A percentile compares a stretch with the other conserved stretches of the same genome.
phyloP scores from a whole-genome alignment of 2,113 vertebrate species.

The Pseudonaja textilis region DNA sequence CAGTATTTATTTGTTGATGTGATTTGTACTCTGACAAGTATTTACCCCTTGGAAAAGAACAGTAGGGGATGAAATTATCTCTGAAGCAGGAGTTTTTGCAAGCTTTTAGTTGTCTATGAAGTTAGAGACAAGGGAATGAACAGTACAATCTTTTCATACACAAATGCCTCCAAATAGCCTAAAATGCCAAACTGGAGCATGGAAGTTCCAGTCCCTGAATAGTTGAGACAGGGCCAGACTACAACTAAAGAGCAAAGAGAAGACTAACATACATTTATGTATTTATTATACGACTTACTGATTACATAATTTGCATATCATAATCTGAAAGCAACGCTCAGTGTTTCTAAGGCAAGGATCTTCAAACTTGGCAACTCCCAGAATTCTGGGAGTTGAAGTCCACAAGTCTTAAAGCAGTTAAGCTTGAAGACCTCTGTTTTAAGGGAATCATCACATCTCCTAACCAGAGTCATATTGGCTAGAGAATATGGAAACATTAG shows the following conservation, averaged over 20 bases:
- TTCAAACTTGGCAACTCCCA: too few species aligned
- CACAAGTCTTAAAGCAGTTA: too few species aligned
- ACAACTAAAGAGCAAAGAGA: background rate
- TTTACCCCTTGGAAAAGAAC: slow-evolving; percentile 13
- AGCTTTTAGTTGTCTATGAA: background rate
- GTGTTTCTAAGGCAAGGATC: background rate
- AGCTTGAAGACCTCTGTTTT: background rate
- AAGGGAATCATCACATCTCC: background rate
- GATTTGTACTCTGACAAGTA: background rate
- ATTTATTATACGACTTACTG: background rate
- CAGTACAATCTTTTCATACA: background rate
- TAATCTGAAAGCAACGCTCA: background rate
- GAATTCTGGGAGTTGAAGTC: too few species aligned
- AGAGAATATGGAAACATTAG: background rate
- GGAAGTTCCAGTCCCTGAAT: too few species aligned
- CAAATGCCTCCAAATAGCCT: background rate
- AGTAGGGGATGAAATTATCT: background rate
- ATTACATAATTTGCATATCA: background rate
- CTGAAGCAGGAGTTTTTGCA: background rate
- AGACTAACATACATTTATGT: background rate
- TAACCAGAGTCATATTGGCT: background rate
- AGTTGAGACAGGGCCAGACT: background rate
- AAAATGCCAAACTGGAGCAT: background rate
- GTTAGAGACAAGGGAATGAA: background rate
- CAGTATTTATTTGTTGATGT: background rate